A percentile compares a stretch with the other conserved stretches of the same genome.
These are phyloP conservation scores for Pangasius larnaudii DNA, from an alignment of 2,797 vertebrate genomes.

Conservation along the genomic window DNA sequence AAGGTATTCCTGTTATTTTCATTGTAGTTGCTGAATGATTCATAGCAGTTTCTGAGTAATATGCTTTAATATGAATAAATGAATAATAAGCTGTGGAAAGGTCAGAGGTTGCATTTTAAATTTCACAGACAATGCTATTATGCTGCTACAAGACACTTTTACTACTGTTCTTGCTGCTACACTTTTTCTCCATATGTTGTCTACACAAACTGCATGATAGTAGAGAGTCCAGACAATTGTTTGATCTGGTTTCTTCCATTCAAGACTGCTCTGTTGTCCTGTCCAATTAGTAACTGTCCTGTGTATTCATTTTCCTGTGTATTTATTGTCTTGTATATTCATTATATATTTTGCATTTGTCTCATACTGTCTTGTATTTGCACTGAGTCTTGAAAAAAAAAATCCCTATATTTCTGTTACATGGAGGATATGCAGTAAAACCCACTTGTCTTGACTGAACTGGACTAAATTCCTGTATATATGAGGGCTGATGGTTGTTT, in stretches of 20 bases:
- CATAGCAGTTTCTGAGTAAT: not conserved
- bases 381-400: not conserved
- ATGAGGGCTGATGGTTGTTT: not conserved
- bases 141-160: not conserved
- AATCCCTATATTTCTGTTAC: not conserved
- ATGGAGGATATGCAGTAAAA: not conserved
- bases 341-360: not conserved
- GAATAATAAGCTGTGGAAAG: not conserved
- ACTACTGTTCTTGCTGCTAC: not conserved
- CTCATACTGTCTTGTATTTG: not conserved
- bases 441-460: not conserved
- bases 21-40: constrained; percentile 6
- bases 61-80: constrained; percentile 8
- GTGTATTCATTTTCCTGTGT: not conserved
- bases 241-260: not conserved
- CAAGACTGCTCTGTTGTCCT: not conserved
- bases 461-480: not conserved
- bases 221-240: not conserved
- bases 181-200: not conserved
- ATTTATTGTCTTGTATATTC: not conserved
- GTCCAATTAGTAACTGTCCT: not conserved
- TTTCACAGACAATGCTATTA: not conserved
- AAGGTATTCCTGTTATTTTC: not conserved
- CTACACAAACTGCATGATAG: not conserved
- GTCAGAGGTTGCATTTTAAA: not conserved